These are phyloP conservation scores for Lasioglossum villosulum DNA, from an alignment of 2,888 invertebrate species.

Conservation along the genomic window DNA sequence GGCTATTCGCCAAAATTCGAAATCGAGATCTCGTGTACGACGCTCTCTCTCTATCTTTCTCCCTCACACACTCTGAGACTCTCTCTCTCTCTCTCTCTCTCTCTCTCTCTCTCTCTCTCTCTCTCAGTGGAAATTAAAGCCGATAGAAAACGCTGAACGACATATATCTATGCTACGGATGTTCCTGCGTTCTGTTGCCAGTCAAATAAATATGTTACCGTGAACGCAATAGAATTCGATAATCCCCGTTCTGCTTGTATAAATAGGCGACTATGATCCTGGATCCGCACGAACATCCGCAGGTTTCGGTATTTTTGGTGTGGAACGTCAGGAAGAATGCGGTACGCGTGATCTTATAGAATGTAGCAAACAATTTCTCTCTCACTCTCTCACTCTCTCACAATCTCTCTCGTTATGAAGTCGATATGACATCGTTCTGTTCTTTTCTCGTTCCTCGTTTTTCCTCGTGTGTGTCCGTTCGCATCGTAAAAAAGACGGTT, in stretches of 20 bases:
- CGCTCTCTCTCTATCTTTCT: not conserved
- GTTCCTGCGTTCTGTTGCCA: not conserved
- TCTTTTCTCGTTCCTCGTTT: not conserved
- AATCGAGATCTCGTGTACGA: conserved; percentile 9
- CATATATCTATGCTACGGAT: conserved; percentile 2
- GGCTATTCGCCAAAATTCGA: not conserved
- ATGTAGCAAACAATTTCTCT: conserved; percentile 20
- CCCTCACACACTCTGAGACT: too few relatives aligned
- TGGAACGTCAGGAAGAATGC: conserved; percentile 6
- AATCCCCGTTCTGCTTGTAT: not conserved
- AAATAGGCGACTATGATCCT: not conserved
- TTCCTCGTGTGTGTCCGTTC: conserved; percentile 1
- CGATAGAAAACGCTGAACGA: conserved; percentile 9
- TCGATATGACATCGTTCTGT: conserved; percentile 33
- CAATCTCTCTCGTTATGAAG: conserved; percentile 1
- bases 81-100: too few relatives aligned
- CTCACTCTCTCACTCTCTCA: not conserved
- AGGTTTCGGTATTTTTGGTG: conserved; percentile 3
- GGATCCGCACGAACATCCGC: not conserved
- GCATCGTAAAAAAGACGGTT: conserved; percentile 47
- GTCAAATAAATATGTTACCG: not conserved
- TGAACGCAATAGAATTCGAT: not conserved
- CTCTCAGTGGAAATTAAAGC: not conserved
- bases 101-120: not conserved
- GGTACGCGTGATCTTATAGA: conserved; percentile 25